Conservation (phyloP, 2,888 invertebrate species). For the Platycheirus albimanus region DNA sequence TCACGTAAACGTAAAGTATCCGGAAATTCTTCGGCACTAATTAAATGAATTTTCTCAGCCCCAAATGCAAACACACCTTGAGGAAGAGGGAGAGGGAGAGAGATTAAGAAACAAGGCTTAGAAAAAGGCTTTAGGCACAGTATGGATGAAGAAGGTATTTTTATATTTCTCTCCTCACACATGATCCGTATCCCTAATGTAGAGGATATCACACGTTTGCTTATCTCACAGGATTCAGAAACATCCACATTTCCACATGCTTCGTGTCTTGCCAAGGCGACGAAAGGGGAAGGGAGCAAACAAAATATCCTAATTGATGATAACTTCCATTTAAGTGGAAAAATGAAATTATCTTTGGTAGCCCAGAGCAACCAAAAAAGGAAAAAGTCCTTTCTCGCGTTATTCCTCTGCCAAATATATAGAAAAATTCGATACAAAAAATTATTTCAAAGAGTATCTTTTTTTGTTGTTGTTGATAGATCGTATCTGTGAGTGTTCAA, state of each 20-base stretch:
- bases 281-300: neutral
- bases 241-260: neutral
- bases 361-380: slow-evolving; percentile 62
- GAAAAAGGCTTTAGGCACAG: slow-evolving; percentile 22
- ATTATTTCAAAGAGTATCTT: slow-evolving; percentile 21
- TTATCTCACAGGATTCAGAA: slow-evolving; percentile 50
- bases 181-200: slow-evolving; percentile 37
- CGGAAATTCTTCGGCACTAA: slow-evolving; percentile 61
- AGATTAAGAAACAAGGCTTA: slow-evolving; percentile 14
- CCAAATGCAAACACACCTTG: slow-evolving; percentile 58
- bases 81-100: no score
- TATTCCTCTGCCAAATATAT: neutral
- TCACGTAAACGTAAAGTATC: slow-evolving; percentile 56
- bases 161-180: neutral
- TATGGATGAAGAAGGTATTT: slow-evolving; percentile 12
- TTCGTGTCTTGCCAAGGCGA: no score
- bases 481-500: slow-evolving; percentile 61
- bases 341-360: slow-evolving; percentile 68
- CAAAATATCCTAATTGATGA: slow-evolving; percentile 67
- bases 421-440: slow-evolving; percentile 34
- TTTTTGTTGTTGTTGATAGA: slow-evolving; percentile 47
- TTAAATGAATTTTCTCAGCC: slow-evolving; percentile 66
- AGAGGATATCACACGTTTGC: slow-evolving; percentile 60
- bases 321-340: slow-evolving; percentile 73
- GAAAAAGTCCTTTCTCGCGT: slow-evolving; percentile 15